These are phyloP conservation scores for Melanotus villosus DNA, from an alignment of 2,888 invertebrate genomes.

Conservation along the genomic window DNA sequence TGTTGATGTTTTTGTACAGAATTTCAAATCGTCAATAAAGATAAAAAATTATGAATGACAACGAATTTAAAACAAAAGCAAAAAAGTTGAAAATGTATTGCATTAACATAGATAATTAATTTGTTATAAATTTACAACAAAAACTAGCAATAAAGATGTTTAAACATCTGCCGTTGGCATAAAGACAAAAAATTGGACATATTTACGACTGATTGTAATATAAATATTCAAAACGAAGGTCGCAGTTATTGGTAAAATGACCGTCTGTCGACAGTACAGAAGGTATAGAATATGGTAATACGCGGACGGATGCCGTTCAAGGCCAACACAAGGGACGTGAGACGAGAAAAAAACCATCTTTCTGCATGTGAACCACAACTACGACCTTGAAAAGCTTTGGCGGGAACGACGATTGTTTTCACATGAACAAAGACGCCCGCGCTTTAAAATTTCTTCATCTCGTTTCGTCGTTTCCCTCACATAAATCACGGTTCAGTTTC, in stretches of 20 bases:
- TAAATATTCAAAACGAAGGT: conserved; percentile 26
- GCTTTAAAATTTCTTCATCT: background rate
- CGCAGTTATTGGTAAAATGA: conserved; percentile 23
- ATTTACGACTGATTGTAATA: conserved; percentile 17
- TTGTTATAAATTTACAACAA: background rate
- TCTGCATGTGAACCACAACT: conserved; percentile 29
- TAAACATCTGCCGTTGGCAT: background rate
- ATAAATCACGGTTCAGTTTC: background rate
- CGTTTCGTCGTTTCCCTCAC: background rate
- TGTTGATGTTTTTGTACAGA: no score
- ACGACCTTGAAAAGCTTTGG: conserved; percentile 31
- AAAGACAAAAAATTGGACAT: conserved; percentile 4
- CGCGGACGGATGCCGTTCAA: conserved; percentile 30
- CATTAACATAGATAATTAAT: conserved; percentile 5
- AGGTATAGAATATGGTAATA: conserved; percentile 35
- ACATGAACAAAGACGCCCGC: conserved; percentile 1
- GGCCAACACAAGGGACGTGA: conserved; percentile 34
- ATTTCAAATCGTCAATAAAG: background rate
- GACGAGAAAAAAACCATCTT: conserved; percentile 31
- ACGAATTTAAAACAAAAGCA: background rate
- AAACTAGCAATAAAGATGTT: background rate
- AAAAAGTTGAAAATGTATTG: background rate
- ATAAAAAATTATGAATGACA: conserved; percentile 4
- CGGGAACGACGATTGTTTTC: conserved; percentile 22
- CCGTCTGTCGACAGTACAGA: conserved; percentile 29